Evolutionary conservation across 2,113 vertebrate genomes (phyloP), one percentile per base, ranked within the genome.

Genomic region (Limanda limanda): DNA sequence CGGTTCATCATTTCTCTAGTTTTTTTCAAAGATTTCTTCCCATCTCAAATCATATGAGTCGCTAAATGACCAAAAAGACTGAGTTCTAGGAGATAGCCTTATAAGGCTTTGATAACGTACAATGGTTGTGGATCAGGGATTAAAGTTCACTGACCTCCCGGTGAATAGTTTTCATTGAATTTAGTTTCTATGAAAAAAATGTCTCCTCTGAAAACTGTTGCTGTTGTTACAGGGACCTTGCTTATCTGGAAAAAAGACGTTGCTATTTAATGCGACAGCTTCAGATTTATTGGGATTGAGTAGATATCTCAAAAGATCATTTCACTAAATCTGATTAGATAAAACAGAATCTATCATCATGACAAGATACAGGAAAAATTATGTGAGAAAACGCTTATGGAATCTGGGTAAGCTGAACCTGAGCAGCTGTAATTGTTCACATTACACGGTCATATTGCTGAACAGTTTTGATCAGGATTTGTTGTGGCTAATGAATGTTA

Each of bases 381-480:
- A 51, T 17, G 47, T 18, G 18, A 15, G 18, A 18, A 51, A 51
- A 21, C 11, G 1, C 68, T 35, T 48, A 20, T 3, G 1, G 20
- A 40, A 42, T 71, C 60, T 61, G 15, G 9, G 21, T 48, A 27
- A 58, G 57, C 35, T n/a, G 60, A 62, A 0, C 60, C 13, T 61
- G 23, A 57, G 56, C n/a, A 52, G 40, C 64, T 68, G 31, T 31
- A 31, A 31, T 31, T 31, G 5, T 31, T 31, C 31, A 31, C 31
- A 31, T 31, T 31, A 55, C 14, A 8, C 52, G 61, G 12, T 58
- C 17, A 24, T 14, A 40, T 52, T 25, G 71, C 45, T 57, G 71
- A 51, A 42, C 4, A 31, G 23, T 55, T 66, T 57, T 56, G 60
- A 79, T 79, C 47, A 9, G 10, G 65, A 68, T 52, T 79, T 70